phyloP scores from a whole-genome alignment of 2,113 vertebrate species.

The Dasypus novemcinctus region DNA sequence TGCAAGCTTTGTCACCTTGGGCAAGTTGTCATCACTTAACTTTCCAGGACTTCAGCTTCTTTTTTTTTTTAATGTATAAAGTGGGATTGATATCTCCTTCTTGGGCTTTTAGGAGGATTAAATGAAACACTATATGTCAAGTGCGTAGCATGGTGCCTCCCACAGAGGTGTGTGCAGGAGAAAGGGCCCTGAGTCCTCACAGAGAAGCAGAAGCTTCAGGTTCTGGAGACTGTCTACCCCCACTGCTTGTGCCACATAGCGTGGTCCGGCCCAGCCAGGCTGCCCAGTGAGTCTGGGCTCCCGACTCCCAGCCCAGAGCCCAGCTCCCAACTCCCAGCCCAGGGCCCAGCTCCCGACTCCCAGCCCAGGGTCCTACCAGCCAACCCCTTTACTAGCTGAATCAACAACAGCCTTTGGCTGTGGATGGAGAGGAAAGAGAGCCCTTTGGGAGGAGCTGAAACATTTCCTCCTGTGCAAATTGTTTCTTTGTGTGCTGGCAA shows the following conservation, averaged over 20 bases:
- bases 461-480: slow-evolving; percentile 18
- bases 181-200: background rate
- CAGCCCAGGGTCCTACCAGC: background rate
- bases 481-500: slow-evolving; percentile 10
- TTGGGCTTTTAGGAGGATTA: background rate
- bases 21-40: background rate
- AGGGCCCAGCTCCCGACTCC: background rate
- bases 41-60: background rate
- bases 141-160: background rate
- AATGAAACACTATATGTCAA: background rate
- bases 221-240: background rate
- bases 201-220: background rate
- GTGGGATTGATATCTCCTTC: background rate
- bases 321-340: background rate
- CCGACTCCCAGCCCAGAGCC: no score
- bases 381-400: background rate
- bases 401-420: background rate
- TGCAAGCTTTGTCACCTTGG: background rate
- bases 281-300: background rate
- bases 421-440: background rate
- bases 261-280: background rate
- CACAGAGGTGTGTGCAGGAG: background rate
- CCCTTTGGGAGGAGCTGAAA: background rate
- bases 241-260: background rate
- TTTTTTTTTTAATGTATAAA: background rate